Conservation (phyloP, 2,888 invertebrate species). For the Aleiodes alternator region DNA sequence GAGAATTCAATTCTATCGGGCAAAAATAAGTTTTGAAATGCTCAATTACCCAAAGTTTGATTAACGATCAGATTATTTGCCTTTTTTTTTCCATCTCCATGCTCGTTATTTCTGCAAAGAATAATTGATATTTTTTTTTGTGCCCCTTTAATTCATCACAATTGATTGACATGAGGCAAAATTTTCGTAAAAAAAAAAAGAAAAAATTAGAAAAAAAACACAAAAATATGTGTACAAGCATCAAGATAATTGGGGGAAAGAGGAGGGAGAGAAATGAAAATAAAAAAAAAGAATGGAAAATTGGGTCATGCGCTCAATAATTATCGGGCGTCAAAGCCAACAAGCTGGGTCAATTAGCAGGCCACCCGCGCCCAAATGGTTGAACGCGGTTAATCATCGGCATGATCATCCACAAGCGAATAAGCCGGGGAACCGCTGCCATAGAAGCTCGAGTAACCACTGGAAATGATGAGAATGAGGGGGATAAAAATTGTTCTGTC, state of each 20-base stretch:
- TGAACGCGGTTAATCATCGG: constrained; percentile 42
- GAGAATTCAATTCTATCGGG: neutral
- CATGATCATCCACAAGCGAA: constrained; percentile 29
- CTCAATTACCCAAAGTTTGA: neutral
- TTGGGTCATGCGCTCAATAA: constrained; percentile 41
- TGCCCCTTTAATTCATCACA: constrained; percentile 11
- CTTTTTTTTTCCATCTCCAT: no score
- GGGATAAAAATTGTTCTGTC: constrained; percentile 17
- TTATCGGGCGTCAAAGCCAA: constrained; percentile 45
- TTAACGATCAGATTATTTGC: neutral
- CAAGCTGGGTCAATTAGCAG: constrained; percentile 44
- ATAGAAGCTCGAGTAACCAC: constrained; percentile 27
- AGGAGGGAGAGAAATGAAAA: neutral
- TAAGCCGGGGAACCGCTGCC: constrained; percentile 7
- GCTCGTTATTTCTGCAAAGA: neutral
- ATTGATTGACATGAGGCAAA: neutral
- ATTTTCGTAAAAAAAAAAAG: neutral
- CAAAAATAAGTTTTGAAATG: neutral
- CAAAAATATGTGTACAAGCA: neutral
- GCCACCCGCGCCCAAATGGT: constrained; percentile 32
- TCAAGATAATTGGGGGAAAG: constrained; percentile 5
- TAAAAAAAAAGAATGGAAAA: constrained; percentile 16
- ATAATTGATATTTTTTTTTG: neutral
- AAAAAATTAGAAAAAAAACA: no score
- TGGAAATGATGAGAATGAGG: constrained; percentile 2